Evolutionary conservation across 1,140 invertebrate species (phyloP).

Genomic region (Notospermus geniculatus): DNA sequence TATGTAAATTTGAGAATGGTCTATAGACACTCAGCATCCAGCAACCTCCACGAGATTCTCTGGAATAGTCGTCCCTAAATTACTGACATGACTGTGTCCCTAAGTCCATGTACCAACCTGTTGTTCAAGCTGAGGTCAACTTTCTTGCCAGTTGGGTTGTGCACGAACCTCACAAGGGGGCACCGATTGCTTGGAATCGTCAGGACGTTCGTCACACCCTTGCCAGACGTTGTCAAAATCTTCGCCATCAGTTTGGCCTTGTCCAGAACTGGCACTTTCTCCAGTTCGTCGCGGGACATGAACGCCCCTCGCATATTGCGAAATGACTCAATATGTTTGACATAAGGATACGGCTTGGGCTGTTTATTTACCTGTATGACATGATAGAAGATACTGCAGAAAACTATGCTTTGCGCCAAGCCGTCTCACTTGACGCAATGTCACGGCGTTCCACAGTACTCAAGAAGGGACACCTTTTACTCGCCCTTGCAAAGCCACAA

Average conservation of each 20-base stretch:
- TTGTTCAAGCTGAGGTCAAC: conserved; percentile 51
- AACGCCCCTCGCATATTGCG: conserved; percentile 30
- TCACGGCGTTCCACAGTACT: too few relatives aligned
- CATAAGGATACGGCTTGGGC: conserved; percentile 31
- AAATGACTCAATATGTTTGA: conserved; percentile 32
- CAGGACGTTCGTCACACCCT: conserved; percentile 18
- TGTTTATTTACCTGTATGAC: conserved; percentile 1
- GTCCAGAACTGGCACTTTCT: conserved; percentile 27
- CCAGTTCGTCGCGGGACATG: conserved; percentile 28
- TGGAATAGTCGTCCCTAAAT: too few relatives aligned
- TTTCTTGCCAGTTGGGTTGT: conserved; percentile 36
- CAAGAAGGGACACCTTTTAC: too few relatives aligned
- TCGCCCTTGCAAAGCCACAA: too few relatives aligned
- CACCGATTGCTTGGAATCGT: conserved; percentile 40
- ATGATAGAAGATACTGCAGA: too few relatives aligned
- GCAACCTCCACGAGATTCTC: too few relatives aligned
- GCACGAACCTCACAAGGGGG: conserved; percentile 43
- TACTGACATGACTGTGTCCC: too few relatives aligned
- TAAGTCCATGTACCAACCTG: conserved; percentile 39
- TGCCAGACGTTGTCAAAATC: conserved; percentile 30
- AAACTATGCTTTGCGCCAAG: too few relatives aligned
- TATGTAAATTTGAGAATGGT: too few relatives aligned
- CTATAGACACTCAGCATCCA: too few relatives aligned
- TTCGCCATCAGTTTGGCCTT: conserved; percentile 33
- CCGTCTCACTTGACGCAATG: too few relatives aligned